phyloP scores from a whole-genome alignment of 1,140 invertebrate genomes.

The Telenomus remus region DNA sequence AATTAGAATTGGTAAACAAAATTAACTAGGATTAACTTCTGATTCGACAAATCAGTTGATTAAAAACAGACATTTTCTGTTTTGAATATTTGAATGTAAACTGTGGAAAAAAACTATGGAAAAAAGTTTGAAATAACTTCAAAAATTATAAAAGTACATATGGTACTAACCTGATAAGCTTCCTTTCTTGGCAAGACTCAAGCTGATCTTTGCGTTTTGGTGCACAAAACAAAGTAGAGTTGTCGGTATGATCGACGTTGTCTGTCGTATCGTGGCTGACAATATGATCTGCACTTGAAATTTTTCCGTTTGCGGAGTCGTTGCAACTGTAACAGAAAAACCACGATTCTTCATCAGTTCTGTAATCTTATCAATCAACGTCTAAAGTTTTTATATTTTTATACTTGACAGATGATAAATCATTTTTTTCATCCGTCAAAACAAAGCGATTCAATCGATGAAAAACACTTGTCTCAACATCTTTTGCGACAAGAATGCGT shows the following conservation, averaged over 20 bases:
- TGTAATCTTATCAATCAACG: conserved; percentile 1
- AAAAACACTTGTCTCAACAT: too few relatives aligned
- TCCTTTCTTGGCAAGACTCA: conserved; percentile 83
- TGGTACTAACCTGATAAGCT: conserved; percentile 79
- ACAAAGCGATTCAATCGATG: neutral
- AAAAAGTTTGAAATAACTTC: too few relatives aligned
- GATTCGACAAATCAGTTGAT: too few relatives aligned
- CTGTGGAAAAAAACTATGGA: too few relatives aligned
- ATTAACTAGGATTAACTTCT: neutral
- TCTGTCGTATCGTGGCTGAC: conserved; percentile 65
- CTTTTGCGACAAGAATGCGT: too few relatives aligned
- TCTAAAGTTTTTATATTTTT: conserved; percentile 2
- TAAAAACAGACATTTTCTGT: too few relatives aligned
- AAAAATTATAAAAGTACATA: neutral
- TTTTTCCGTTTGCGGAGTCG: conserved; percentile 66
- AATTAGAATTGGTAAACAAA: neutral
- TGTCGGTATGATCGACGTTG: conserved; percentile 60
- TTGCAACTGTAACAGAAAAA: conserved; percentile 63
- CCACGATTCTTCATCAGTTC: neutral
- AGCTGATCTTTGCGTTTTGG: conserved; percentile 86
- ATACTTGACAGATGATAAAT: conserved; percentile 1
- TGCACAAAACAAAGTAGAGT: conserved; percentile 61
- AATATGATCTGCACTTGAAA: conserved; percentile 66
- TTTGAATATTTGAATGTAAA: too few relatives aligned
- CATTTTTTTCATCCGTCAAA: conserved; percentile 5